Evolutionary conservation across 2,113 vertebrate species (phyloP).

Genomic region (Gulo gulo): DNA sequence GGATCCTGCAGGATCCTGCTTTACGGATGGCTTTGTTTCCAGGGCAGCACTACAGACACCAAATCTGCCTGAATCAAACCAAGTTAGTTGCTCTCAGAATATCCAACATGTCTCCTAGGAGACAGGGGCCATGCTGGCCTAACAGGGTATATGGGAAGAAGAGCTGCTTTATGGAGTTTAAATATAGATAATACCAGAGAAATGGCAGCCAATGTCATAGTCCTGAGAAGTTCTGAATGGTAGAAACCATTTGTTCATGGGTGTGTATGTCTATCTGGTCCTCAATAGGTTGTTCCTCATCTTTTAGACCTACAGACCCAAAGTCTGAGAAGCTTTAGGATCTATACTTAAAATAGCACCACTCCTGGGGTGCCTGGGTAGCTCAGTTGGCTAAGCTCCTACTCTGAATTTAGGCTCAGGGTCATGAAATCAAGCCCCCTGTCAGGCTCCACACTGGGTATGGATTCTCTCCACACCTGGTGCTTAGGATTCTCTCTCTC

Average conservation of each 20-base stretch:
- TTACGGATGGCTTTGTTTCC: neutral
- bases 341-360: neutral
- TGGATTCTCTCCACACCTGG: neutral
- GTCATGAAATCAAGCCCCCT: neutral
- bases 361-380: neutral
- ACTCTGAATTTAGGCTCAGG: neutral
- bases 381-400: neutral
- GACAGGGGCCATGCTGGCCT: neutral
- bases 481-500: neutral
- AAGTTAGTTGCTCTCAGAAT: neutral
- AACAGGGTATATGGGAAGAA: neutral
- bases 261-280: neutral
- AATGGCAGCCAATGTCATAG: neutral
- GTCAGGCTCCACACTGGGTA: neutral
- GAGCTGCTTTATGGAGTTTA: neutral
- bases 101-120: slow-evolving; percentile 15
- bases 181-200: neutral
- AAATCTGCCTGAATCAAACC: neutral
- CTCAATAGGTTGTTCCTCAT: neutral
- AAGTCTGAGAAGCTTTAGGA: neutral
- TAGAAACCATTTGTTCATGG: neutral
- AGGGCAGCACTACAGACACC: neutral
- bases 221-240: neutral
- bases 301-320: neutral
- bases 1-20: neutral